phyloP scores from a whole-genome alignment of 2,797 vertebrate species.

The Sphaeramia orbicularis region DNA sequence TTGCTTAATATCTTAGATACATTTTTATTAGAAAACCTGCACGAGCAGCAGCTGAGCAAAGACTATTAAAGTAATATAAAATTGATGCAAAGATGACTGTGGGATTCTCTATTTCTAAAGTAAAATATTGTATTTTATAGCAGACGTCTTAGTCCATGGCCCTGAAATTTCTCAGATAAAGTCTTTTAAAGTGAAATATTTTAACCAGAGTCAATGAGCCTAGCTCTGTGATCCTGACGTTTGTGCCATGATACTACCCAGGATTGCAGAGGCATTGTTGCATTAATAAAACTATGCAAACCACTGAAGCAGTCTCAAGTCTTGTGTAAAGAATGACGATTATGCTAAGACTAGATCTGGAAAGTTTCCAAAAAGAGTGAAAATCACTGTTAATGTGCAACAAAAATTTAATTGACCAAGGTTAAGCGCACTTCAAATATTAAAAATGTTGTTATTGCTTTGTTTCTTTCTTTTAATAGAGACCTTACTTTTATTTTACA shows the following conservation, averaged over 20 bases:
- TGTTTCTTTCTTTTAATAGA: background rate
- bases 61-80: slow-evolving; percentile 74
- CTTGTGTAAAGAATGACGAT: too few relatives aligned
- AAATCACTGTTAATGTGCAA: too few relatives aligned
- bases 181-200: slow-evolving; percentile 13
- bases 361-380: too few relatives aligned
- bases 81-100: slow-evolving; percentile 43
- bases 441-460: too few relatives aligned
- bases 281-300: background rate
- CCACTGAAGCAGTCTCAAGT: too few relatives aligned
- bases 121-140: slow-evolving; percentile 51
- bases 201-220: background rate
- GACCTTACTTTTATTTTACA: slow-evolving; percentile 37
- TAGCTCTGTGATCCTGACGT: slow-evolving; percentile 1
- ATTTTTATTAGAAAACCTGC: slow-evolving; percentile 78
- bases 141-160: slow-evolving; percentile 9
- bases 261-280: background rate
- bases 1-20: slow-evolving; percentile 80
- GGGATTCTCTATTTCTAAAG: slow-evolving; percentile 46
- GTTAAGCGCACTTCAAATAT: too few relatives aligned
- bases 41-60: slow-evolving; percentile 66
- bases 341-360: too few relatives aligned
- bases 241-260: background rate
- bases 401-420: too few relatives aligned
- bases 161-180: background rate